Conservation (phyloP, 1,140 invertebrate genomes). For the Acromyrmex heyeri region DNA sequence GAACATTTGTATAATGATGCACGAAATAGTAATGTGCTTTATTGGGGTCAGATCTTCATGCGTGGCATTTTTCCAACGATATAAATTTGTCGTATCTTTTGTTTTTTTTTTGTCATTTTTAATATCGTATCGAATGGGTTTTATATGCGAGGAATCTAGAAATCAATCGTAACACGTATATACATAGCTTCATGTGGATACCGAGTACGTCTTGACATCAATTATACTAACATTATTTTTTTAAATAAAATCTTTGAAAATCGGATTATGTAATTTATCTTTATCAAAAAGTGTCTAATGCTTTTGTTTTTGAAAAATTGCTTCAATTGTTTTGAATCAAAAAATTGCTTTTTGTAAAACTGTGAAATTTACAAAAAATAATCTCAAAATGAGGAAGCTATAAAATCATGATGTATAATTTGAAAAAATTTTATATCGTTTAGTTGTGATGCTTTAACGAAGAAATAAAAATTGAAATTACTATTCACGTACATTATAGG, state of each 20-base stretch:
- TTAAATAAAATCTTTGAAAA: neutral
- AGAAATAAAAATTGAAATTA: neutral
- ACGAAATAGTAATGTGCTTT: constrained; percentile 35
- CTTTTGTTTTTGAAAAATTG: neutral
- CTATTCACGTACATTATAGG: neutral
- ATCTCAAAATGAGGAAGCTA: neutral
- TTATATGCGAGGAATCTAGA: constrained; percentile 44
- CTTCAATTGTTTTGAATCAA: neutral
- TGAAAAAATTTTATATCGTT: neutral
- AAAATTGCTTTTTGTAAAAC: neutral
- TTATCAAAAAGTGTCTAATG: neutral
- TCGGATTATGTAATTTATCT: neutral
- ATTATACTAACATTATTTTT: neutral
- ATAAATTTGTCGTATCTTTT: neutral
- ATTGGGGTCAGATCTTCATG: constrained; percentile 35
- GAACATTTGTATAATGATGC: neutral
- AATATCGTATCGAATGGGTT: constrained; percentile 54
- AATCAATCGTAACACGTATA: constrained; percentile 60
- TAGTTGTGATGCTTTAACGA: neutral
- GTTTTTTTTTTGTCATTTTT: constrained; percentile 7
- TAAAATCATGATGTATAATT: too few relatives aligned
- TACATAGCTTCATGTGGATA: neutral
- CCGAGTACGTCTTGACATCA: neutral
- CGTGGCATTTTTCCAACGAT: constrained; percentile 17
- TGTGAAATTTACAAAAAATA: neutral